These are phyloP conservation scores for Chaetodon trifasciatus DNA, from an alignment of 2,797 vertebrate species.

Conservation along the genomic window DNA sequence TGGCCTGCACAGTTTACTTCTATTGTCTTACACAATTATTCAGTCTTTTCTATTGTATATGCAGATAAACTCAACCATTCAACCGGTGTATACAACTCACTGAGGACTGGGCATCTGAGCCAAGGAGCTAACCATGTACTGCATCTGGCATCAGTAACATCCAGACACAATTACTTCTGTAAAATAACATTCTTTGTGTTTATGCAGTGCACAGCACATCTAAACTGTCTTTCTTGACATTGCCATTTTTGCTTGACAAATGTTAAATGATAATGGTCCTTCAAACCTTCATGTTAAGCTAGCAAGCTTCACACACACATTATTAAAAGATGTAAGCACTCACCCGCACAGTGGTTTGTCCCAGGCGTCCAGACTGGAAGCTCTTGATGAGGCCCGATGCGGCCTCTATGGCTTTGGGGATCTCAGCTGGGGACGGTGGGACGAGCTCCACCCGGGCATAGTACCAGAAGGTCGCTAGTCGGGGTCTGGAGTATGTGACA, in stretches of 20 bases:
- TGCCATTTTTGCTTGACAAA: too few species aligned
- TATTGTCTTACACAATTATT: neutral
- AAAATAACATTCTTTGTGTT: neutral
- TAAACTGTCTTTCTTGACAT: neutral
- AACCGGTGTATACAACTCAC: neutral
- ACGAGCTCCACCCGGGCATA: constrained; percentile 93
- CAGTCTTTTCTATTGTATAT: neutral
- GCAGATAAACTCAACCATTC: neutral
- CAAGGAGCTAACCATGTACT: neutral
- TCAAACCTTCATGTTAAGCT: too few species aligned
- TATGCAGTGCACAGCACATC: neutral
- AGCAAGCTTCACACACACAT: neutral
- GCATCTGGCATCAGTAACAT: neutral
- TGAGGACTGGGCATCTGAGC: neutral
- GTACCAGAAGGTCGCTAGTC: constrained; percentile 91
- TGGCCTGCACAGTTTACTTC: neutral
- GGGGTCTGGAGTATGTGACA: constrained; percentile 89
- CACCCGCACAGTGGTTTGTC: constrained; percentile 91
- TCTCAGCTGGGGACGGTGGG: constrained; percentile 90
- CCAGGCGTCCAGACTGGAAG: constrained; percentile 87
- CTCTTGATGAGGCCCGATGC: constrained; percentile 82
- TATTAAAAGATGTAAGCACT: constrained; percentile 7
- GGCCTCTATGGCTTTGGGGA: constrained; percentile 90
- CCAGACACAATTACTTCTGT: neutral
- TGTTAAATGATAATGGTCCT: too few species aligned